phyloP scores from a whole-genome alignment of 2,797 vertebrate genomes.

The Poecile montanus region DNA sequence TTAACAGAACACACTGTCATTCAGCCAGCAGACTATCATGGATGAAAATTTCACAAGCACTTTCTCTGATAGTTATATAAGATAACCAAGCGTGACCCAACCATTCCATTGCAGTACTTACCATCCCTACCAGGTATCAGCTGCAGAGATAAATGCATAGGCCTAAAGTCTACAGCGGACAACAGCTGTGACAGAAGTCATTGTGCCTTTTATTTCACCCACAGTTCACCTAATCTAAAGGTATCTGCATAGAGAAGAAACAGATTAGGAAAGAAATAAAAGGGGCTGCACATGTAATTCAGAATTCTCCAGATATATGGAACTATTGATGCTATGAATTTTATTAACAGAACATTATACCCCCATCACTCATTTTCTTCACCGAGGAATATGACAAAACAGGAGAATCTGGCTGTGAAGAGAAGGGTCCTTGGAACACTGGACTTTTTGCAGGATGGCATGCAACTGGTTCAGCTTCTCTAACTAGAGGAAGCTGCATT shows the following conservation, averaged over 20 bases:
- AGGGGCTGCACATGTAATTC: background rate
- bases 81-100: background rate
- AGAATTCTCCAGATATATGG: background rate
- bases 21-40: background rate
- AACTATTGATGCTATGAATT: background rate
- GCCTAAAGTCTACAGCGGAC: background rate
- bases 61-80: background rate
- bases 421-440: background rate
- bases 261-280: background rate
- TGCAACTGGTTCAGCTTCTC: background rate
- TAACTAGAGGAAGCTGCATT: background rate
- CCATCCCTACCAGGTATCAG: background rate
- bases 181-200: background rate
- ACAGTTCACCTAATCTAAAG: background rate
- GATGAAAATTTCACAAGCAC: background rate
- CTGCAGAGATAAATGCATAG: background rate
- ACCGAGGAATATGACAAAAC: background rate
- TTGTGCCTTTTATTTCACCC: fast-evolving
- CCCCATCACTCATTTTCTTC: background rate
- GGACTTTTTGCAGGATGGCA: background rate
- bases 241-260: fast-evolving
- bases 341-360: background rate
- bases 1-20: background rate
- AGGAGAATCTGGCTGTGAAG: background rate
- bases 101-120: background rate